A percentile compares a stretch with the other conserved stretches of the same genome.
These are phyloP conservation scores for Limanda limanda DNA, from an alignment of 2,113 vertebrate genomes.

Conservation along the genomic window DNA sequence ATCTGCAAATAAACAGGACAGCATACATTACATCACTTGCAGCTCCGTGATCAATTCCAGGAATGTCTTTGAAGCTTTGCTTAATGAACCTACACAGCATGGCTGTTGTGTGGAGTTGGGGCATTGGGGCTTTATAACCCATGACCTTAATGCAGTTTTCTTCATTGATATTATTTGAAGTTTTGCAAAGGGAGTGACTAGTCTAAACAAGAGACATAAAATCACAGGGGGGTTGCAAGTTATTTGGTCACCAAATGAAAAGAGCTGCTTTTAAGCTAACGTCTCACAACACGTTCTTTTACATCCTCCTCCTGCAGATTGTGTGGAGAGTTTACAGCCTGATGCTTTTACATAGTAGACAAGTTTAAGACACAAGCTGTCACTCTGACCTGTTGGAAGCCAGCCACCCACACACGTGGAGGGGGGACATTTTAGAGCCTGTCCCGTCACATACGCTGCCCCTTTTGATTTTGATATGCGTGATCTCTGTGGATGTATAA, in stretches of 20 bases:
- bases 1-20: slow-evolving; percentile 84
- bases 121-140: slow-evolving; percentile 48
- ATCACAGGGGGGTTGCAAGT: neutral
- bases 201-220: slow-evolving; percentile 19
- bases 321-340: neutral
- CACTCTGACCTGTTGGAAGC: neutral
- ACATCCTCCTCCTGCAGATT: neutral
- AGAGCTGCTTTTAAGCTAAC: slow-evolving; percentile 15
- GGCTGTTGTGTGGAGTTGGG: slow-evolving; percentile 55
- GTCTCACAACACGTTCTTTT: neutral
- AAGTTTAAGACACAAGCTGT: slow-evolving; percentile 33
- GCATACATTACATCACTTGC: slow-evolving; percentile 83
- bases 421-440: slow-evolving; percentile 43
- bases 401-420: slow-evolving; percentile 34
- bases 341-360: slow-evolving; percentile 8
- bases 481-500: slow-evolving; percentile 63
- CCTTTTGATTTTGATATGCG: slow-evolving; percentile 65
- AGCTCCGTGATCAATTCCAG: slow-evolving; percentile 81
- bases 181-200: neutral
- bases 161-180: slow-evolving; percentile 28
- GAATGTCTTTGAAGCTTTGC: slow-evolving; percentile 81
- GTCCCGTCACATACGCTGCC: slow-evolving; percentile 47
- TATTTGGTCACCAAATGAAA: neutral
- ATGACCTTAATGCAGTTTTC: slow-evolving; percentile 56
- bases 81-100: slow-evolving; percentile 74